These are phyloP conservation scores for Tribolium castaneum DNA, from an alignment of 1,140 invertebrate genomes.

Conservation along the genomic window DNA sequence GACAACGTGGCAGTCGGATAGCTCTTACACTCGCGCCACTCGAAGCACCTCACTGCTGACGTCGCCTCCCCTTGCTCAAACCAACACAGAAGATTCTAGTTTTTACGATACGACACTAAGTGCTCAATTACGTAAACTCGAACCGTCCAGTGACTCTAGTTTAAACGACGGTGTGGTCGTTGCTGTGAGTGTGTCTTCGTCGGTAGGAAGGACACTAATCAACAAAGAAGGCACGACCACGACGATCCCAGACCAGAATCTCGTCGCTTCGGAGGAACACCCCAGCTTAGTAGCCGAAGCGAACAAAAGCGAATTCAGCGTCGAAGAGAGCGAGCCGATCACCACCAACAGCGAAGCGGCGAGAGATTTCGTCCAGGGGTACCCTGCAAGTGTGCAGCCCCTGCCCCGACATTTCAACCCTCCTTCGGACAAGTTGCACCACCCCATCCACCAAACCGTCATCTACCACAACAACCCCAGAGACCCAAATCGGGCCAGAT, in stretches of 20 bases:
- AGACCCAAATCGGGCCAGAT: conserved; percentile 63
- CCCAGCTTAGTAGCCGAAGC: conserved; percentile 67
- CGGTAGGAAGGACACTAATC: conserved; percentile 57
- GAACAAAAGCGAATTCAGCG: conserved; percentile 68
- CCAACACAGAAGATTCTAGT: conserved; percentile 15
- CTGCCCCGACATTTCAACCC: conserved; percentile 40
- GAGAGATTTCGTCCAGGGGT: conserved; percentile 29
- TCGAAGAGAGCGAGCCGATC: conserved; percentile 67
- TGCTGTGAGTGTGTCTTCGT: conserved; percentile 62
- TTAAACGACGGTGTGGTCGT: conserved; percentile 56
- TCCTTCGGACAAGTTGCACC: conserved; percentile 59
- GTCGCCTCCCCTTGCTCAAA: conserved; percentile 41
- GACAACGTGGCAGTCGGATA: conserved; percentile 49
- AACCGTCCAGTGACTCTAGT: conserved; percentile 52
- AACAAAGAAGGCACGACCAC: conserved; percentile 48
- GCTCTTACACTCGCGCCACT: conserved; percentile 34
- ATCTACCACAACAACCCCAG: conserved; percentile 68
- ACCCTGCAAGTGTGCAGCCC: conserved; percentile 48
- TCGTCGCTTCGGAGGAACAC: conserved; percentile 66
- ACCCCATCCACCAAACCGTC: conserved; percentile 63
- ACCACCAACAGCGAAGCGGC: conserved; percentile 61
- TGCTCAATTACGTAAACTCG: conserved; percentile 42
- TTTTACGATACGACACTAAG: conserved; percentile 36
- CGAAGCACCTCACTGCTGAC: conserved; percentile 36
- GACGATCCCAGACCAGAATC: conserved; percentile 44